Percentiles rank a stretch among this genome's conserved stretches.
phyloP scores from a whole-genome alignment of 2,888 invertebrate species.

The Tanytarsus gracilentus region DNA sequence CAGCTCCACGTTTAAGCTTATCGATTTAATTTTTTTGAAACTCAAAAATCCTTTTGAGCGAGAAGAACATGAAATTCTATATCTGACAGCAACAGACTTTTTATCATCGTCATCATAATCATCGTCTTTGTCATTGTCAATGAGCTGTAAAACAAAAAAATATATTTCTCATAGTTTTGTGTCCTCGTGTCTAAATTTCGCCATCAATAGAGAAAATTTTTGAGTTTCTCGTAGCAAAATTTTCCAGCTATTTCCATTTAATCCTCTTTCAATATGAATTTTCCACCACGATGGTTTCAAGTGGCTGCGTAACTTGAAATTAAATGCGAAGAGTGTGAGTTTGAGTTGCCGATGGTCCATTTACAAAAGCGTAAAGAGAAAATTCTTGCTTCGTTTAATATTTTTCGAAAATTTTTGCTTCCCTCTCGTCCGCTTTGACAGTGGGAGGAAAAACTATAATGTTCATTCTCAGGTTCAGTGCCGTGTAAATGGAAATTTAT shows the following conservation, averaged over 20 bases:
- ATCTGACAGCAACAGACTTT: too few relatives aligned
- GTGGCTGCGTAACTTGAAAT: neutral
- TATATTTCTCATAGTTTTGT: neutral
- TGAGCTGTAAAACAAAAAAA: neutral
- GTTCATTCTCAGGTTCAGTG: neutral
- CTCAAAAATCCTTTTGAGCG: neutral
- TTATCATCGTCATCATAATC: neutral
- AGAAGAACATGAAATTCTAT: too few relatives aligned
- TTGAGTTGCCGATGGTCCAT: conserved; percentile 7
- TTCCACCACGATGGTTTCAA: conserved; percentile 16
- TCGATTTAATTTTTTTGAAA: too few relatives aligned
- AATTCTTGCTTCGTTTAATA: too few relatives aligned
- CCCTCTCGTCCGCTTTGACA: too few relatives aligned
- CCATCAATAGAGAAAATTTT: neutral
- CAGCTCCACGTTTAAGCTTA: too few relatives aligned
- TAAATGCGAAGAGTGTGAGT: neutral
- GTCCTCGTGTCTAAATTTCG: conserved; percentile 6
- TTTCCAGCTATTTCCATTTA: neutral
- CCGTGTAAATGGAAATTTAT: conserved; percentile 12
- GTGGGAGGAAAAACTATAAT: neutral
- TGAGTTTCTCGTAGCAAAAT: neutral
- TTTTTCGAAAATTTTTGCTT: neutral
- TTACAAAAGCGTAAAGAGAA: too few relatives aligned
- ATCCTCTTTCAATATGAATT: conserved; percentile 9
- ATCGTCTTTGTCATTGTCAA: neutral